A percentile compares a stretch with the other conserved stretches of the same genome.
These are phyloP conservation scores for Tyrophagus putrescentiae DNA, from an alignment of 1,140 invertebrate genomes.

Conservation along the genomic window DNA sequence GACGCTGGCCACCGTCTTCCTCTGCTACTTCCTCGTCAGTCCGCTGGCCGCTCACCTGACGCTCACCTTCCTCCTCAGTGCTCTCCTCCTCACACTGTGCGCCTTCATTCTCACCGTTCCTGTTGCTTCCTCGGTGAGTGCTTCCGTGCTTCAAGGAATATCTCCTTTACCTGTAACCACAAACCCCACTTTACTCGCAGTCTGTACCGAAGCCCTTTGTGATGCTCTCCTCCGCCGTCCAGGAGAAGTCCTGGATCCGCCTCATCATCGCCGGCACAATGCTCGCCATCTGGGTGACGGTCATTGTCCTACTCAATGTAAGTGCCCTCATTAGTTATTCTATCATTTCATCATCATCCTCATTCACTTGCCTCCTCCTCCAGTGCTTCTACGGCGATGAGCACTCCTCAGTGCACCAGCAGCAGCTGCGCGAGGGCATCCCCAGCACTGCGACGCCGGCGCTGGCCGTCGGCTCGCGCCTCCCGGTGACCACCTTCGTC, in stretches of 20 bases:
- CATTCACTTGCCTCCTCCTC: neutral
- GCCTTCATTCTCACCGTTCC: slow-evolving; percentile 31
- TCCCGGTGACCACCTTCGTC: neutral
- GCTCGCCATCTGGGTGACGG: slow-evolving; percentile 28
- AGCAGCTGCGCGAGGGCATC: no score
- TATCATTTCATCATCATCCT: neutral
- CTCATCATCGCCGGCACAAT: slow-evolving; percentile 17
- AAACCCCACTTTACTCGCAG: slow-evolving; percentile 17
- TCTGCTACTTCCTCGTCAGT: slow-evolving; percentile 29
- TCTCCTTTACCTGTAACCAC: neutral
- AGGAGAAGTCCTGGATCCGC: slow-evolving; percentile 22
- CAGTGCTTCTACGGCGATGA: neutral
- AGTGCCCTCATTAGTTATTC: slow-evolving; percentile 27
- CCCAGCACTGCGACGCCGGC: no score
- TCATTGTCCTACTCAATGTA: slow-evolving; percentile 45
- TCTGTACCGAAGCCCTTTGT: slow-evolving; percentile 20
- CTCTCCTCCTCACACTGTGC: slow-evolving; percentile 36
- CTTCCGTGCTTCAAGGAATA: no score
- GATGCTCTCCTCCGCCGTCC: slow-evolving; percentile 20
- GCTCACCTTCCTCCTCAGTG: slow-evolving; percentile 36
- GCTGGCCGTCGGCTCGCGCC: no score
- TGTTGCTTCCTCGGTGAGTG: slow-evolving; percentile 21
- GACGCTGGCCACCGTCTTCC: slow-evolving; percentile 26
- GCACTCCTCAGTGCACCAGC: slow-evolving; percentile 25
- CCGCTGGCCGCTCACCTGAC: slow-evolving; percentile 33